These are phyloP conservation scores for Anastrepha obliqua DNA, from an alignment of 1,140 invertebrate genomes.

Conservation along the genomic window DNA sequence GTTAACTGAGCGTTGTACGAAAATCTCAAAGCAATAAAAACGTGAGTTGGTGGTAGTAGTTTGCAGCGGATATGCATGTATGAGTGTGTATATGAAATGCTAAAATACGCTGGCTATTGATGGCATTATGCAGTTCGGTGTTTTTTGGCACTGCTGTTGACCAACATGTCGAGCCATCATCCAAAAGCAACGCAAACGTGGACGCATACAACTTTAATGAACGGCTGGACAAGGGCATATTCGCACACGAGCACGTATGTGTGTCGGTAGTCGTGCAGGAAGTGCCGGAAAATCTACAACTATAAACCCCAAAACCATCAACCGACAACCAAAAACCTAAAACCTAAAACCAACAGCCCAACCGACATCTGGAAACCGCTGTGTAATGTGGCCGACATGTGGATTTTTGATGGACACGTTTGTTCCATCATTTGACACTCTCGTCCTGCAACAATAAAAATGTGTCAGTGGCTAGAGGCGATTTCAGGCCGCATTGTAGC, in stretches of 20 bases:
- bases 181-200: constrained; percentile 5
- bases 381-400: constrained; percentile 15
- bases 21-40: not conserved
- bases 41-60: too few relatives aligned
- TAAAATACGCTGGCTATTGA: too few relatives aligned
- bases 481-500: constrained; percentile 26
- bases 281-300: not conserved
- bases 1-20: not conserved
- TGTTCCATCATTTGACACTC: not conserved
- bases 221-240: not conserved
- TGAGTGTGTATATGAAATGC: too few relatives aligned
- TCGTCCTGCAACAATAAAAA: not conserved
- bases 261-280: not conserved
- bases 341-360: constrained; percentile 5
- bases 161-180: not conserved
- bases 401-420: constrained; percentile 25
- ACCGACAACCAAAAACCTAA: not conserved
- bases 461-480: not conserved
- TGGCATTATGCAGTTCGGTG: too few relatives aligned
- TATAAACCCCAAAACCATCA: not conserved
- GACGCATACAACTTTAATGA: constrained; percentile 6
- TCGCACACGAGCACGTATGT: not conserved
- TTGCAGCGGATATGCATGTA: too few relatives aligned
- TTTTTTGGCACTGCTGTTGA: not conserved
- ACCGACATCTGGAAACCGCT: constrained; percentile 2